Base-by-base conservation (phyloP, 2,888 invertebrate genomes). In the Suillia variegata region DNA sequence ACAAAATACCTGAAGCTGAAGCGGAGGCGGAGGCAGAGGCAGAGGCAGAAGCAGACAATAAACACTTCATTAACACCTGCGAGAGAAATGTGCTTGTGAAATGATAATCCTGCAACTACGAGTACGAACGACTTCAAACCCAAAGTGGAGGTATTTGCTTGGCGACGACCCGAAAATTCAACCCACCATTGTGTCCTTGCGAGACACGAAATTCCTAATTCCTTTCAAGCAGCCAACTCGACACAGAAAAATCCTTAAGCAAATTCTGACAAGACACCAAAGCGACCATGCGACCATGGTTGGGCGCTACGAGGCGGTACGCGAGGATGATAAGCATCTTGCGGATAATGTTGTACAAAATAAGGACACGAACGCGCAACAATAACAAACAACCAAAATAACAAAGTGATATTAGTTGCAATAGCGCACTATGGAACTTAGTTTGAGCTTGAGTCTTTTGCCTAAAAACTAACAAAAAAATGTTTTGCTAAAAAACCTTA, bases 1-100 rank as follows among this genome's bases (percentile, higher is more conserved):
- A 13, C 13, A 13, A 38, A n/a, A 38, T n/a, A 26, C 26, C 26
- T 10, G 26, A 5, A 26, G 26, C 26, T 5, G 26, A 26, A 6
- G 26, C 26, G 26, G 26, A 26, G 5, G 26, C 26, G 26, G 26
- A 26, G 26, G 26, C 26, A 10, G 26, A 26, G 26, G 26, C 26
- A 10, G 26, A 26, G 26, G 26, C 26, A 10, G 38, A 38, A 18
- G 45, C 45, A 61, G 59, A 64, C 59, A 62, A 65, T 64, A 63
- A 65, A 64, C 62, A 67, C 65, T 65, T 67, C 65, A 65, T 65
- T 65, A 63, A 65, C 65, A 67, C 65, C 64, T 67, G 63, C 62
- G 62, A 48, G 47, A 42, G 26, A 26, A 26, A 26, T 26, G 5
- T 26, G 26, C n/a, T n/a, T n/a, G n/a, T n/a, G n/a, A n/a, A n/a